Evolutionary conservation across 1,140 invertebrate species (phyloP).

Genomic region (Parapsyche elsis): DNA sequence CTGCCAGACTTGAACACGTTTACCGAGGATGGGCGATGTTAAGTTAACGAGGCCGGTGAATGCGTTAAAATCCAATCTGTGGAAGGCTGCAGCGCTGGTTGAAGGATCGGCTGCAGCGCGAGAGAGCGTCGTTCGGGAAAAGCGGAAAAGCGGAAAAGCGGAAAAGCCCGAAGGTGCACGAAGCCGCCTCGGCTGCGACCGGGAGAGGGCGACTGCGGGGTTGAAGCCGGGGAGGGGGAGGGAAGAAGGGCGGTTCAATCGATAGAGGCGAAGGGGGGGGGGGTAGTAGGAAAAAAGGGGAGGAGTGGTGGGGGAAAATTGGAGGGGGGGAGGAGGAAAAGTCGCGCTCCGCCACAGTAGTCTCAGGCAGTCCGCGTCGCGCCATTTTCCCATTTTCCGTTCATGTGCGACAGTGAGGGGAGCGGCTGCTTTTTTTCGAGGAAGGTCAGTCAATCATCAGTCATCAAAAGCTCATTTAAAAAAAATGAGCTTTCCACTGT

Average conservation of each 20-base stretch:
- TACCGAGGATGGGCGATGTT: neutral
- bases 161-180: neutral
- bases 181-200: neutral
- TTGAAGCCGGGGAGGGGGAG: slow-evolving; percentile 3
- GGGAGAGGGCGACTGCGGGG: neutral
- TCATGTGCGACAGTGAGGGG: slow-evolving; percentile 77
- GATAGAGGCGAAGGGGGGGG: slow-evolving; percentile 43
- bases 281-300: neutral
- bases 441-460: slow-evolving; percentile 68
- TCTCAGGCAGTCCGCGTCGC: neutral
- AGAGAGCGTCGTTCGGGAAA: neutral
- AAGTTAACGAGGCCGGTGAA: neutral
- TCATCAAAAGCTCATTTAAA: too few relatives aligned
- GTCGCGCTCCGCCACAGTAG: slow-evolving; percentile 45
- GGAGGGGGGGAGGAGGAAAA: neutral
- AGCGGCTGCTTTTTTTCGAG: slow-evolving; percentile 75
- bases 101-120: neutral
- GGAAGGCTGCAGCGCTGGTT: slow-evolving; percentile 13
- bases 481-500: neutral
- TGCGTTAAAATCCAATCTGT: slow-evolving; percentile 33
- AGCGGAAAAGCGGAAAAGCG: neutral
- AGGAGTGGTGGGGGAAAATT: neutral
- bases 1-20: too few relatives aligned
- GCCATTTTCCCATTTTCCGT: slow-evolving; percentile 58
- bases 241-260: slow-evolving; percentile 45